phyloP scores from a whole-genome alignment of 2,113 vertebrate species.

The Trichechus manatus region DNA sequence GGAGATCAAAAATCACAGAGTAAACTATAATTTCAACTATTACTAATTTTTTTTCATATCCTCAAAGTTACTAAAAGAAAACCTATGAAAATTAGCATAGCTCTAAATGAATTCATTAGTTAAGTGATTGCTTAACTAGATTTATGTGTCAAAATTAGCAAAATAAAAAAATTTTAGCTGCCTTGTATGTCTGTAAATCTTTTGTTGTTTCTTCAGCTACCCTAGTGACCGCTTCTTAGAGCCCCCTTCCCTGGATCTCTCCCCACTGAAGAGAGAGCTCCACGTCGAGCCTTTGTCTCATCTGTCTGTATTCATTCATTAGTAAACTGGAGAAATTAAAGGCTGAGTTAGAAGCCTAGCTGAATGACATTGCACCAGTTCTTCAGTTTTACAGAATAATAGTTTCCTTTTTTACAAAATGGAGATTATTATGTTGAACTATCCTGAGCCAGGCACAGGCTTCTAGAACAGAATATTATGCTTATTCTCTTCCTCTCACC shows the following conservation, averaged over 20 bases:
- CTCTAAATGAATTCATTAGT: background rate
- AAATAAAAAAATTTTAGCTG: background rate
- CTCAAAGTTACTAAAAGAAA: background rate
- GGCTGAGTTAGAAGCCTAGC: background rate
- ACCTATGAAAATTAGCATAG: background rate
- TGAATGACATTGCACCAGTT: background rate
- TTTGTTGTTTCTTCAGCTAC: background rate
- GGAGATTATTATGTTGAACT: background rate
- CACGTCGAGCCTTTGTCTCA: fast-evolving
- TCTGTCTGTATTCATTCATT: background rate
- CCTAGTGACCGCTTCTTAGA: background rate
- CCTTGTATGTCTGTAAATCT: background rate
- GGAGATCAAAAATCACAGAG: background rate
- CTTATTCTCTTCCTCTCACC: fast-evolving
- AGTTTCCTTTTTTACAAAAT: background rate
- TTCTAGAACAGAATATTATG: background rate
- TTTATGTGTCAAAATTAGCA: background rate
- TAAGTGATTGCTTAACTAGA: background rate
- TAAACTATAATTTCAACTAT: background rate
- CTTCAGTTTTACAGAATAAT: background rate
- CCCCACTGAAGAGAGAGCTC: fast-evolving
- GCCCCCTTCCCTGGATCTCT: background rate
- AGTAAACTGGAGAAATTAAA: background rate
- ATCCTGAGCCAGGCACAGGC: background rate
- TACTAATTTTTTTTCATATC: background rate